A percentile compares a stretch with the other conserved stretches of the same genome.
Evolutionary conservation across 2,797 vertebrate genomes (phyloP).

Genomic region (Pogonophryne albipinna): DNA sequence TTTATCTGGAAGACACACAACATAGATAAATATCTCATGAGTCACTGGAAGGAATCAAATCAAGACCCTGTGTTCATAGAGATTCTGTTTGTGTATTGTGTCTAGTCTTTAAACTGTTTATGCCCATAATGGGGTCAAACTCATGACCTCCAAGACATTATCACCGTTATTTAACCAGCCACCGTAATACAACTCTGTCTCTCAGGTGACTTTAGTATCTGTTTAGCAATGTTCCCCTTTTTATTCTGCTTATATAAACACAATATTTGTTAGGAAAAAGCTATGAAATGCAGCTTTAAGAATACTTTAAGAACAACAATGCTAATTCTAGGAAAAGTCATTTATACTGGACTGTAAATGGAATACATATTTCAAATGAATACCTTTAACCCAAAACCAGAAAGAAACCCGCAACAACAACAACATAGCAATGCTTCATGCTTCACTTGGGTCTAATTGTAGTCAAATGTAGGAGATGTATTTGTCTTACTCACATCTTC

Average conservation of each 20-base stretch:
- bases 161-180: constrained; percentile 56
- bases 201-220: not conserved
- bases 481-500: constrained; percentile 93
- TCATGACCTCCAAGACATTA: constrained; percentile 70
- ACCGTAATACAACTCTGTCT: not conserved
- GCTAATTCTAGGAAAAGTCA: not conserved
- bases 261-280: not conserved
- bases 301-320: not conserved
- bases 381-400: not conserved
- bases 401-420: not conserved
- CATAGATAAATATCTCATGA: constrained; percentile 12
- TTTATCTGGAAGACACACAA: constrained; percentile 90
- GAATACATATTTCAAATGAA: not conserved
- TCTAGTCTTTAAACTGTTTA: not conserved
- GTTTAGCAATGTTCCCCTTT: not conserved
- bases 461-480: not conserved
- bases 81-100: not conserved
- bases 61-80: not conserved
- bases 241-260: not conserved
- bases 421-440: not conserved
- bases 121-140: constrained; percentile 57
- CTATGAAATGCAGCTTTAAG: not conserved
- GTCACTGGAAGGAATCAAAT: constrained; percentile 10
- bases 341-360: not conserved
- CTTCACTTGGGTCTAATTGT: not conserved